Evolutionary conservation across 2,797 vertebrate species (phyloP).

Genomic region (Eulemur rubriventer): DNA sequence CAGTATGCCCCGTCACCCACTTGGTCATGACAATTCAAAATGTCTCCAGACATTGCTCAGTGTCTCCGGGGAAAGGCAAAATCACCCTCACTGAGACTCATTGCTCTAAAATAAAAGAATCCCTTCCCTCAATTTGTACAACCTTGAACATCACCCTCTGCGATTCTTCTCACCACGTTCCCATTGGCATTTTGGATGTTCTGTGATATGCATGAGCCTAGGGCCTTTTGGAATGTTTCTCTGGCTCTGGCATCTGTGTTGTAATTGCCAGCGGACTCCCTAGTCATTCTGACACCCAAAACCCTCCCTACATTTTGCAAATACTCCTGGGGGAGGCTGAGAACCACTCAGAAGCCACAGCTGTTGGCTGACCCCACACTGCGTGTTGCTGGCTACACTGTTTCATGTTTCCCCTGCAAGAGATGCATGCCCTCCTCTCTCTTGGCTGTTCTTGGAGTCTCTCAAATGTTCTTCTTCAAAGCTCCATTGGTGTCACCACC

Average conservation of each 20-base stretch:
- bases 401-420: too few relatives aligned
- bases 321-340: not conserved
- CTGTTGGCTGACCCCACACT: not conserved
- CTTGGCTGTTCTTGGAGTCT: too few relatives aligned
- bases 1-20: not conserved
- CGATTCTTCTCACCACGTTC: not conserved
- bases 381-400: accelerated
- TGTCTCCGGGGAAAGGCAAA: not conserved
- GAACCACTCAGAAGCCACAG: too few relatives aligned
- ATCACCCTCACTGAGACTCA: not conserved
- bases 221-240: not conserved
- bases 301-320: not conserved
- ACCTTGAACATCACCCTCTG: not conserved
- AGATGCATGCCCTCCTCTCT: not conserved
- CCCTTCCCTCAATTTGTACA: not conserved
- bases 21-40: too few relatives aligned
- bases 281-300: not conserved
- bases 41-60: not conserved
- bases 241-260: accelerated
- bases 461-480: not conserved
- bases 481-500: too few relatives aligned
- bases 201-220: not conserved
- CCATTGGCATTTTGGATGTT: not conserved
- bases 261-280: not conserved
- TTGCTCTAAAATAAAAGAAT: not conserved